These are phyloP conservation scores for Ceratina calcarata DNA, from an alignment of 1,140 invertebrate species.

Conservation along the genomic window DNA sequence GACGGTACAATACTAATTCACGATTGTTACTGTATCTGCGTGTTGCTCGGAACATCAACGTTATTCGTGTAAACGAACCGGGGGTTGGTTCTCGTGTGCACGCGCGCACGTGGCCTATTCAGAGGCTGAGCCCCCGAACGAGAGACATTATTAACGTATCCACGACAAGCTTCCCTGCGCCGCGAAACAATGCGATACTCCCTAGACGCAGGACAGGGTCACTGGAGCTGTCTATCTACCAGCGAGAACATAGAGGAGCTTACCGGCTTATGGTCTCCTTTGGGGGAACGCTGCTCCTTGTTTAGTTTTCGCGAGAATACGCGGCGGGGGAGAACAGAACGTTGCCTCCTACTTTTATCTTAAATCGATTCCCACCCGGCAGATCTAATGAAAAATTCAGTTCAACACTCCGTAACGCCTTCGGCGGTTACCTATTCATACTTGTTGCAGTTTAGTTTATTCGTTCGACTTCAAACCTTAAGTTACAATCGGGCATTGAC, in stretches of 20 bases:
- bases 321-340: too few species aligned
- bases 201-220: conserved; percentile 41
- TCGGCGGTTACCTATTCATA: too few species aligned
- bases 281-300: conserved; percentile 17
- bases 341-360: background rate
- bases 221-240: conserved; percentile 31
- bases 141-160: conserved; percentile 49
- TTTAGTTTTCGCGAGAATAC: conserved; percentile 16
- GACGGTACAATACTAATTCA: too few species aligned
- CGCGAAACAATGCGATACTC: conserved; percentile 50
- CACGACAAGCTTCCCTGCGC: conserved; percentile 34
- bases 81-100: background rate
- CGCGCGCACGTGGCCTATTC: background rate
- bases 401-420: background rate
- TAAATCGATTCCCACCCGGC: background rate
- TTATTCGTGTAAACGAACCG: background rate
- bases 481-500: too few species aligned
- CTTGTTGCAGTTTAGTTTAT: too few species aligned
- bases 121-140: conserved; percentile 37
- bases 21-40: too few species aligned
- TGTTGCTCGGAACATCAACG: background rate
- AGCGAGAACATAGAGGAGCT: conserved; percentile 15
- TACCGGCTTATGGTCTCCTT: conserved; percentile 11
- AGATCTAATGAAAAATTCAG: conserved; percentile 35
- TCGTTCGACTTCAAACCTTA: too few species aligned